phyloP scores from a whole-genome alignment of 2,888 invertebrate genomes.

The Acanthosepion pharaonis region DNA sequence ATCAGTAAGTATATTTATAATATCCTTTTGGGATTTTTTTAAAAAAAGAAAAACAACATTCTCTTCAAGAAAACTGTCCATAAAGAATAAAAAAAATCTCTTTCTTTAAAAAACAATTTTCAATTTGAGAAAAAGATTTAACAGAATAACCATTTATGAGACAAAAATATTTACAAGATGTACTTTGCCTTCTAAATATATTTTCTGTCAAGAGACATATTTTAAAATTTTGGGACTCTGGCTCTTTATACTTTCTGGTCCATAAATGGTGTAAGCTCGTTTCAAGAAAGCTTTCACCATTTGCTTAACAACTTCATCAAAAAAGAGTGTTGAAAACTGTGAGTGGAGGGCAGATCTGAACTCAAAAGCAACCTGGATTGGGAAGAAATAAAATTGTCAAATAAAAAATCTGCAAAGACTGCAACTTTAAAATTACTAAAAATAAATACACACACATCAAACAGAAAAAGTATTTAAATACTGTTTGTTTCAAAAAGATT shows the following conservation, averaged over 20 bases:
- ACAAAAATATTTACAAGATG: not conserved
- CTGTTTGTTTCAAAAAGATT: too few species aligned
- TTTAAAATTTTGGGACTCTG: slow-evolving; percentile 63
- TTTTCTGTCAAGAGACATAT: slow-evolving; percentile 60
- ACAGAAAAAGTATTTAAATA: too few species aligned
- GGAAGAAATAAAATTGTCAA: not conserved
- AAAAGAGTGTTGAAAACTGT: slow-evolving; percentile 91
- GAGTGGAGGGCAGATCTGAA: slow-evolving; percentile 92
- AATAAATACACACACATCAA: too few species aligned
- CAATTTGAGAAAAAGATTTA: not conserved
- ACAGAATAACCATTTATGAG: not conserved
- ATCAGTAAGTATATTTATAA: too few species aligned
- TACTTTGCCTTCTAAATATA: slow-evolving; percentile 44
- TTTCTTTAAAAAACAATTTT: not conserved
- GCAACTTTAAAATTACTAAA: too few species aligned
- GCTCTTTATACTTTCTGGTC: slow-evolving; percentile 75
- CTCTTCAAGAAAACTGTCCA: not conserved
- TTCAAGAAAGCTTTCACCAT: slow-evolving; percentile 95
- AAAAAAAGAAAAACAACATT: not conserved
- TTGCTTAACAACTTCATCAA: slow-evolving; percentile 94
- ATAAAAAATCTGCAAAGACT: too few species aligned
- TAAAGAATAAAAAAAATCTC: not conserved
- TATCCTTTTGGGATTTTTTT: not conserved
- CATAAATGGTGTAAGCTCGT: slow-evolving; percentile 87
- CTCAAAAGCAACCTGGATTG: slow-evolving; percentile 81